Conservation (phyloP, 2,888 invertebrate genomes). For the Cerastis leucographa region DNA sequence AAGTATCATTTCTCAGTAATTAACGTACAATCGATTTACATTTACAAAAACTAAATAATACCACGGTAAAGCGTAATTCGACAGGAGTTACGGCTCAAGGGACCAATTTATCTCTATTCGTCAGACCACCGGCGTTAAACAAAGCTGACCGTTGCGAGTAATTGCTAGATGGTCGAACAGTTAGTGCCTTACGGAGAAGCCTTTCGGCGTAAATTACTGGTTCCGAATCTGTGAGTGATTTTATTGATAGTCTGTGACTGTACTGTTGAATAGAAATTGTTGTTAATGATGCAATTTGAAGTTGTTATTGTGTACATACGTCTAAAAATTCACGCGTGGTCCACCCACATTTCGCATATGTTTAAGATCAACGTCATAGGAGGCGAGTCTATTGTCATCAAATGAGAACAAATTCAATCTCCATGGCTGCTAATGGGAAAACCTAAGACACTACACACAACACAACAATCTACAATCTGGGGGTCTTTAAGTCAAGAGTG, state of each 20-base stretch:
- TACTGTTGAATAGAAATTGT: neutral
- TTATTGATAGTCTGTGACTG: neutral
- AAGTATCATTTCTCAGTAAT: neutral
- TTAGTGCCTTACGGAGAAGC: neutral
- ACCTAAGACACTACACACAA: too few species aligned
- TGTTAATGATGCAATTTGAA: neutral
- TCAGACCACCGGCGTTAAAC: conserved; percentile 15
- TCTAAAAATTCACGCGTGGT: too few species aligned
- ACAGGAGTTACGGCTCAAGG: conserved; percentile 3
- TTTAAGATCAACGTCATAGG: neutral
- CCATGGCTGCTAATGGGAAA: neutral
- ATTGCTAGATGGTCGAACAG: conserved; percentile 9
- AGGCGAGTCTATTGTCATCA: neutral
- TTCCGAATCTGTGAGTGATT: neutral
- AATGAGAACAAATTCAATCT: neutral
- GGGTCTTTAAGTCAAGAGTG: too few species aligned
- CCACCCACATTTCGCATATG: neutral
- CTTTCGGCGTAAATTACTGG: neutral
- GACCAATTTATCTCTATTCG: conserved; percentile 25
- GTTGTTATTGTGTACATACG: neutral
- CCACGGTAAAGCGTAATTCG: conserved; percentile 1
- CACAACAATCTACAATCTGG: too few species aligned
- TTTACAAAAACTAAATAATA: neutral
- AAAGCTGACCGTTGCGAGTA: conserved; percentile 2
- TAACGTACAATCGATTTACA: neutral